phyloP scores from a whole-genome alignment of 2,113 vertebrate species.

The Mormoops blainvillei region DNA sequence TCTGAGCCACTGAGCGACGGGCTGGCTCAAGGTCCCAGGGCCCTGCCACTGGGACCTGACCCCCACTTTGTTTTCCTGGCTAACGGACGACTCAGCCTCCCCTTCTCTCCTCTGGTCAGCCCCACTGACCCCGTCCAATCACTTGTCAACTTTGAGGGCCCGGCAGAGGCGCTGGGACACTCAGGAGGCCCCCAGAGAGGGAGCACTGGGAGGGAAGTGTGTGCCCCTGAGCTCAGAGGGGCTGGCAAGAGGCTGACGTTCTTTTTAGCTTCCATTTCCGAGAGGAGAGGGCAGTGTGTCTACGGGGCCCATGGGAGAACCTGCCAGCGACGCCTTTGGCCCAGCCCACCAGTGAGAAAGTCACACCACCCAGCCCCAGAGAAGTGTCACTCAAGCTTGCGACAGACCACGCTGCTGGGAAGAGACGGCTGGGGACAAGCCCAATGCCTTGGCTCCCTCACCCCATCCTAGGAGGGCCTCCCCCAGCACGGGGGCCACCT shows the following conservation, averaged over 20 bases:
- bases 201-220: not conserved
- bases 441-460: not conserved
- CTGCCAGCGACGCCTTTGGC: not conserved
- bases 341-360: not conserved
- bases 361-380: not conserved
- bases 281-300: not conserved
- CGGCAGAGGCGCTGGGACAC: not conserved
- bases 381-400: not conserved
- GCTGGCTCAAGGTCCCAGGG: not conserved
- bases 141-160: not conserved
- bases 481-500: not conserved
- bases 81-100: not conserved
- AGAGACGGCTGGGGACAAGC: not conserved
- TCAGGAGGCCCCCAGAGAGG: not conserved
- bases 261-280: not conserved
- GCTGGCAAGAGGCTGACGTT: not conserved
- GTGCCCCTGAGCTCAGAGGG: not conserved
- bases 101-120: not conserved
- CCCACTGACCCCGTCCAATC: not conserved
- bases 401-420: not conserved
- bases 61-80: not conserved
- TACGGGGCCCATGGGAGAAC: not conserved
- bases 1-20: not conserved
- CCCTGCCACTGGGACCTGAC: not conserved
- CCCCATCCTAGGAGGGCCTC: not conserved